A percentile compares a stretch with the other conserved stretches of the same genome.
Evolutionary conservation across 2,113 vertebrate genomes (phyloP).

Genomic region (Alexandromys fortis): DNA sequence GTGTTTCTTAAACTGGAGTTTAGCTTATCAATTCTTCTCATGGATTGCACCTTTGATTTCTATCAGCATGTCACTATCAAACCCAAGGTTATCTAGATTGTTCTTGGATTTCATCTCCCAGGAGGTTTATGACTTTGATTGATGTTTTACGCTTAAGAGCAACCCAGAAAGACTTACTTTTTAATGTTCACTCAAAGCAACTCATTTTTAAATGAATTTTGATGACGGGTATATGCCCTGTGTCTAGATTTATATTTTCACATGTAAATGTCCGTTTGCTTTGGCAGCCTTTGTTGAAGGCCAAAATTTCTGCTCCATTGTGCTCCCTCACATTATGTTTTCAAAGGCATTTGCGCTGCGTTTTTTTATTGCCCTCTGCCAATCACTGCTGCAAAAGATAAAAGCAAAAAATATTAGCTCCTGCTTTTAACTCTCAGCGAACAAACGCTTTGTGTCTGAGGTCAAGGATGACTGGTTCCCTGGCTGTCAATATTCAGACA

Average conservation of each 20-base stretch:
- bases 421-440: constrained; percentile 64
- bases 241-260: constrained; percentile 23
- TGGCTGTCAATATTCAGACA: constrained; percentile 83
- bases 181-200: background rate
- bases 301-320: background rate
- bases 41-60: background rate
- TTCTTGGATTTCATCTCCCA: background rate
- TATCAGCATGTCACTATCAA: background rate
- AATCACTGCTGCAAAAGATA: constrained; percentile 31
- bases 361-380: constrained; percentile 27
- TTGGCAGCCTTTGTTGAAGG: background rate
- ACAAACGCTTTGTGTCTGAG: constrained; percentile 73
- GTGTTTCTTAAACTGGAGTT: background rate
- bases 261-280: background rate
- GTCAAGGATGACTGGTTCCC: constrained; percentile 82
- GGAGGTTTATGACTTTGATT: background rate
- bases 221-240: background rate
- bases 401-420: constrained; percentile 61
- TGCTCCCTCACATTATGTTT: constrained; percentile 36
- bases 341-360: constrained; percentile 1
- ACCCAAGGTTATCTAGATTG: background rate
- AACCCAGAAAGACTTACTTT: background rate
- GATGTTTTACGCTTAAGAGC: background rate
- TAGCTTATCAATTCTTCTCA: background rate
- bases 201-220: constrained; percentile 26